Base-by-base conservation (phyloP, 1,140 invertebrate genomes). In the Harlomillsia oculata region DNA sequence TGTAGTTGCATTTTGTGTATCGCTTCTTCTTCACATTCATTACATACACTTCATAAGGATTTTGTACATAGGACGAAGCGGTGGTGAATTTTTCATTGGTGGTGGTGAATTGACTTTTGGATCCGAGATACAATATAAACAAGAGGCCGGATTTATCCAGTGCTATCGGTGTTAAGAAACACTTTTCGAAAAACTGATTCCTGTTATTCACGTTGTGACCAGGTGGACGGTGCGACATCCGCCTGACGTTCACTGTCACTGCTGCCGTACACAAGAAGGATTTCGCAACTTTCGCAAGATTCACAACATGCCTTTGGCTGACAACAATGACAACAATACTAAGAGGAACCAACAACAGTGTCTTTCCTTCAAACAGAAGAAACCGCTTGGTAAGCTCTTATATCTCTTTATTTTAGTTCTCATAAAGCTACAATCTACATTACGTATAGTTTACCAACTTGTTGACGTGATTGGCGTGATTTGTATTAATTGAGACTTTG, bases 291-390 rank as follows among this genome's bases (percentile, higher is more conserved):
- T 18, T 16, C 13, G 14, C 23, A 25, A 45, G 13, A 44, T 13
- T 44, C 13, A 37, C 57, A 53, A 18, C 16, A 36, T 46, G 30
- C 43, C 57, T 39, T 41, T 49, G 16, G 37, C 52, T 3, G 58
- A 60, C 26, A 55, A 34, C 20, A 60, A 60, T 30, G 58, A 60
- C 40, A 60, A 60, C 34, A 49, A 20, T 8, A 44, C 32, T 9
- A 36, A 56, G n/a, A 20, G 40, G 40, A 20, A 4, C 32, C 9
- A 25, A 39, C 13, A 14, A 13, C 43, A 46, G 21, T 51, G 48
- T 39, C 34, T 60, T 26, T 60, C 58, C 20, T 60, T 60, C 39
- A 60, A 60, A 18, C 58, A 60, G 32, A 55, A 46, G 37, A 60
- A 55, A 44, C 58, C 58, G 18, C 53, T 60, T 2, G 52, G 58